Base-by-base conservation (phyloP, 1,140 invertebrate species). In the Lepidurus couesii region DNA sequence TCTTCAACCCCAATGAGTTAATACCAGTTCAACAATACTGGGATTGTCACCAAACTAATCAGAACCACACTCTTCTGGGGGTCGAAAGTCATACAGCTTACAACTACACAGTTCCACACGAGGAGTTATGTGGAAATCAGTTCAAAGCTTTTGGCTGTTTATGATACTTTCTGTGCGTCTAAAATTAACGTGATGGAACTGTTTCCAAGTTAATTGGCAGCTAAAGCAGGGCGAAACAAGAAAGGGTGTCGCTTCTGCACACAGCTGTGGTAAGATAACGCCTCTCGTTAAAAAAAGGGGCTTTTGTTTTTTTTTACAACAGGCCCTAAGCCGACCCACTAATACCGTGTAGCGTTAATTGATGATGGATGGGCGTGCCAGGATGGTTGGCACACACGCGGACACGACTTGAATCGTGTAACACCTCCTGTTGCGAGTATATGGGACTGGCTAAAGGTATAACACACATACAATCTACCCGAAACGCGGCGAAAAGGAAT, bases 381-480 rank as follows among this genome's bases (percentile, higher is more conserved):
- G 8, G 53, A 16, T 65, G 53, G 53, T 65, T 65, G 53, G 53
- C 53, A 65, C 21, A 65, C 53, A 65, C 53, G 21, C 16, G 21
- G 53, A 65, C 53, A 65, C 53, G 53, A 65, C 53, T 65, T 65
- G 53, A 65, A 65, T 65, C 53, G 53, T 65, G 53, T 65, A 65
- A 65, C 53, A 65, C 53, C 53, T 65, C 53, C 53, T 65, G 53
- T 65, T 65, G 53, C 53, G 53, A 65, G 53, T 65, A 65, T 65
- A 65, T 65, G 13, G 53, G 53, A 65, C 53, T 65, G 53, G 53
- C 53, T 65, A 3, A 34, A 34, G 34, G 34, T 34, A n/a, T 65
- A 65, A 65, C 53, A 65, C 53, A 65, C 53, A 65, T 65, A 34
- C 34, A 34, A 34, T 34, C 34, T 34, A 34, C 34, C 34, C 34